Evolutionary conservation across 1,140 invertebrate species (phyloP).

Genomic region (Drosophila hydei): DNA sequence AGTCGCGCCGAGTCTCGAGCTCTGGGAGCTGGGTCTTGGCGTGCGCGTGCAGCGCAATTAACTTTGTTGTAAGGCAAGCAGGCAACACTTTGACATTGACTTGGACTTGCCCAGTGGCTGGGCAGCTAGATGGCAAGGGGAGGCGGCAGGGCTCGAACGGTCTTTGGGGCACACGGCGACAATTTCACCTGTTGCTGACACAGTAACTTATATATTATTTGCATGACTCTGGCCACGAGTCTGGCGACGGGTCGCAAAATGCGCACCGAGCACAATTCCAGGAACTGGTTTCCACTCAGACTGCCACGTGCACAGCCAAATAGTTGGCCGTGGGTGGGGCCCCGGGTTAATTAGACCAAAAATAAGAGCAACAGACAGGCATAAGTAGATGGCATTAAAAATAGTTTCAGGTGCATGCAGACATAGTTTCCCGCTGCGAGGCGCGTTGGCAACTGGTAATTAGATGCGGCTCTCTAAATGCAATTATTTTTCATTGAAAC

Average conservation of each 20-base stretch:
- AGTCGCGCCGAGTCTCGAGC: not conserved
- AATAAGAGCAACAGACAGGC: not conserved
- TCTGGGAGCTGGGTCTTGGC: slow-evolving; percentile 44
- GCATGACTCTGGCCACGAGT: slow-evolving; percentile 45
- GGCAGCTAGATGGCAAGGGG: not conserved
- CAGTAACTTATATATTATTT: slow-evolving; percentile 83
- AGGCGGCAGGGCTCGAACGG: not conserved
- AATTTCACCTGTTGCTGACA: slow-evolving; percentile 84
- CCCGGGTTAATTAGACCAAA: slow-evolving; percentile 8
- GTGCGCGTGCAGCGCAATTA: slow-evolving; percentile 81
- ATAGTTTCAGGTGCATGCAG: slow-evolving; percentile 1
- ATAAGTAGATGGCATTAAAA: not conserved
- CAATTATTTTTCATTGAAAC: slow-evolving; percentile 39
- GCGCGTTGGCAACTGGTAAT: slow-evolving; percentile 18
- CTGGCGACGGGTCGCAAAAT: not conserved
- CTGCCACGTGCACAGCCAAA: slow-evolving; percentile 6
- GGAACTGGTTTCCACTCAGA: slow-evolving; percentile 3
- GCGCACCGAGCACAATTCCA: not conserved
- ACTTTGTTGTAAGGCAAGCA: slow-evolving; percentile 78
- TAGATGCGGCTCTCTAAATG: slow-evolving; percentile 49
- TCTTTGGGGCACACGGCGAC: slow-evolving; percentile 61
- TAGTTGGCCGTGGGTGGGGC: slow-evolving; percentile 7
- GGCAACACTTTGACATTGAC: slow-evolving; percentile 80
- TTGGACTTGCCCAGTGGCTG: slow-evolving; percentile 38
- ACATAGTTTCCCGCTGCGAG: not conserved